Evolutionary conservation across 2,797 vertebrate species (phyloP).

Genomic region (Loris lydekkerianus): DNA sequence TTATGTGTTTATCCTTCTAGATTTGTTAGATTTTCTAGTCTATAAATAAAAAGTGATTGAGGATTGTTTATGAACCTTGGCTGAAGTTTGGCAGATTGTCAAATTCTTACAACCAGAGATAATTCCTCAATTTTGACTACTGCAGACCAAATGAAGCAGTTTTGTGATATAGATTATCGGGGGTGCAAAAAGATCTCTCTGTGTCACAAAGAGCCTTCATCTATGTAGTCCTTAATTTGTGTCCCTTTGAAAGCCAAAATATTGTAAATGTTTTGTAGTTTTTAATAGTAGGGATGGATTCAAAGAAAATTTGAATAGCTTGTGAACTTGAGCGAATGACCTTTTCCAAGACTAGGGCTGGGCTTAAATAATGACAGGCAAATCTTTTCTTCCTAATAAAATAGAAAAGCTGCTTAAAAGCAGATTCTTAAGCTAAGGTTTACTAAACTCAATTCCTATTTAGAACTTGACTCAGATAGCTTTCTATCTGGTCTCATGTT

Average conservation of each 20-base stretch:
- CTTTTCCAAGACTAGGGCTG: conserved; percentile 91
- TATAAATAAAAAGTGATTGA: conserved; percentile 77
- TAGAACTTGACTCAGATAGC: conserved; percentile 89
- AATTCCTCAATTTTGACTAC: conserved; percentile 74
- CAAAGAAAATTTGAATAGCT: conserved; percentile 86
- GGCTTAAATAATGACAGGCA: conserved; percentile 86
- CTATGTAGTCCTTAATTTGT: conserved; percentile 54
- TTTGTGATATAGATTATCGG: conserved; percentile 77
- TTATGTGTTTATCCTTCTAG: conserved; percentile 74
- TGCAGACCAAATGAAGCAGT: conserved; percentile 72
- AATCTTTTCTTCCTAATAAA: conserved; percentile 79
- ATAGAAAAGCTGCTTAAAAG: conserved; percentile 85
- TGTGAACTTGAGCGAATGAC: conserved; percentile 87
- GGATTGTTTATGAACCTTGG: conserved; percentile 66
- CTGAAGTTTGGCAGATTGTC: conserved; percentile 69
- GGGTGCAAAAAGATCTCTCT: conserved; percentile 79
- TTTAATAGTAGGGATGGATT: conserved; percentile 84
- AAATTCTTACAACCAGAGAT: conserved; percentile 77
- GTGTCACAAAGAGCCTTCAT: conserved; percentile 77
- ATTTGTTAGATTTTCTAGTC: conserved; percentile 84
- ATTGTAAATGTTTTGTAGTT: conserved; percentile 86
- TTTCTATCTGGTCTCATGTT: conserved; percentile 90
- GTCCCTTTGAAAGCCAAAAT: conserved; percentile 81
- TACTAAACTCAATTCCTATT: conserved; percentile 86
- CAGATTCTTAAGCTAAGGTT: conserved; percentile 85